Conservation (phyloP, 2,797 vertebrate genomes). For the Triplophysa bombifrons region DNA sequence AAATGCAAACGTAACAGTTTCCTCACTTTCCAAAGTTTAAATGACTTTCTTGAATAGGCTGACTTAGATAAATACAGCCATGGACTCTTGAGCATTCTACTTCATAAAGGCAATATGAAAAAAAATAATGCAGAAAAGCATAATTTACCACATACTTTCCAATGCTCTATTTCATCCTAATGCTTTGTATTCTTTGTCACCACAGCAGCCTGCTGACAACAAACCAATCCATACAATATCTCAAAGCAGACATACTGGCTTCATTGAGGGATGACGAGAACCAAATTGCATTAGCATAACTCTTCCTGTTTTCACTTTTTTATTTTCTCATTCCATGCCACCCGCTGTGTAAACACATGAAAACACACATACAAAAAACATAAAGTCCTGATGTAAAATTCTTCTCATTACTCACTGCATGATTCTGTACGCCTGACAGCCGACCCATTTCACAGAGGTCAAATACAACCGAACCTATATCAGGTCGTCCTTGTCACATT, state of each 20-base stretch:
- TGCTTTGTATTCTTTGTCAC: conserved; percentile 42
- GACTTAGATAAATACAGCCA: conserved; percentile 54
- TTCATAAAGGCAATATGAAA: conserved; percentile 61
- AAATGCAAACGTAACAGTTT: not conserved
- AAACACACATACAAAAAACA: conserved; percentile 11
- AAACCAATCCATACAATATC: conserved; percentile 55
- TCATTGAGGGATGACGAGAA: conserved; percentile 32
- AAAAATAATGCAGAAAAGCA: conserved; percentile 52
- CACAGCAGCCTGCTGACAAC: conserved; percentile 46
- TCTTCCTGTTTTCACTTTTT: conserved; percentile 17
- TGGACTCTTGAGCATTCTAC: conserved; percentile 62
- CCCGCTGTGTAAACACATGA: conserved; percentile 28
- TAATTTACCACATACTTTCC: conserved; percentile 57
- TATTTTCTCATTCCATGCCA: conserved; percentile 28
- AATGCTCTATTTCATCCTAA: conserved; percentile 55
- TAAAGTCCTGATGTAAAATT: conserved; percentile 3
- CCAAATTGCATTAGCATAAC: conserved; percentile 50
- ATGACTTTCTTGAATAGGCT: conserved; percentile 57
- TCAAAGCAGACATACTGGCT: conserved; percentile 38
- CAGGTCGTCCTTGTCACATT: not conserved
- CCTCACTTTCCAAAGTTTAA: conserved; percentile 50
- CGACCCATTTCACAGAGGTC: conserved; percentile 33
- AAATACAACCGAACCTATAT: conserved; percentile 11
- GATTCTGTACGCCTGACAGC: conserved; percentile 3
- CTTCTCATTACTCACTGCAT: not conserved